Evolutionary conservation across 2,113 vertebrate species (phyloP).

Genomic region (Xiphophorus hellerii): DNA sequence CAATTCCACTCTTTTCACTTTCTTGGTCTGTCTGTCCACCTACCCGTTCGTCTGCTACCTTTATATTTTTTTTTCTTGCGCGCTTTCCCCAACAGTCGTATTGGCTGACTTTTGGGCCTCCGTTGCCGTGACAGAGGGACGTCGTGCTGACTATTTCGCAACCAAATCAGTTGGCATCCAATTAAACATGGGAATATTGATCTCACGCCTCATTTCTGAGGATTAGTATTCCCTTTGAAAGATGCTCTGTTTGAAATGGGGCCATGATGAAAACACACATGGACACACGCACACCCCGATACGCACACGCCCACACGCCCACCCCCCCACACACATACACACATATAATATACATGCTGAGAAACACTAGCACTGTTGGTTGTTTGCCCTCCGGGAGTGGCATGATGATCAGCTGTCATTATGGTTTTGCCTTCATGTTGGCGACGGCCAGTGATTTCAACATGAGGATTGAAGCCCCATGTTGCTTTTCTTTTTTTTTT

Average conservation of each 20-base stretch:
- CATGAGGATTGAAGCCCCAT: slow-evolving; percentile 44
- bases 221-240: slow-evolving; percentile 74
- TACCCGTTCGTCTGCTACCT: slow-evolving; percentile 21
- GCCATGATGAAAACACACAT: slow-evolving; percentile 47
- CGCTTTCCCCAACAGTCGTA: slow-evolving; percentile 55
- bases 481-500: slow-evolving; percentile 11
- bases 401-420: slow-evolving; percentile 61
- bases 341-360: slow-evolving; percentile 47
- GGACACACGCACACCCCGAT: not conserved
- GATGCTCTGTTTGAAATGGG: slow-evolving; percentile 61
- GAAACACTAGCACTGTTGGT: slow-evolving; percentile 51
- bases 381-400: slow-evolving; percentile 64
- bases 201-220: slow-evolving; percentile 77
- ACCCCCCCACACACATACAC: not conserved
- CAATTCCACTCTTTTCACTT: slow-evolving; percentile 70
- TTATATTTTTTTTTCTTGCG: slow-evolving; percentile 22
- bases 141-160: slow-evolving; percentile 59
- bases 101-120: slow-evolving; percentile 50
- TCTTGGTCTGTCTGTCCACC: slow-evolving; percentile 42
- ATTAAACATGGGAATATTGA: slow-evolving; percentile 79
- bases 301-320: slow-evolving; percentile 4
- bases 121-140: slow-evolving; percentile 63
- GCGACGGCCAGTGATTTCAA: slow-evolving; percentile 55
- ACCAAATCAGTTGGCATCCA: slow-evolving; percentile 71
- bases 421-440: slow-evolving; percentile 35